Percentiles rank a stretch among this genome's conserved stretches.
These are phyloP conservation scores for Mystacides longicornis DNA, from an alignment of 2,888 invertebrate genomes.

Conservation along the genomic window DNA sequence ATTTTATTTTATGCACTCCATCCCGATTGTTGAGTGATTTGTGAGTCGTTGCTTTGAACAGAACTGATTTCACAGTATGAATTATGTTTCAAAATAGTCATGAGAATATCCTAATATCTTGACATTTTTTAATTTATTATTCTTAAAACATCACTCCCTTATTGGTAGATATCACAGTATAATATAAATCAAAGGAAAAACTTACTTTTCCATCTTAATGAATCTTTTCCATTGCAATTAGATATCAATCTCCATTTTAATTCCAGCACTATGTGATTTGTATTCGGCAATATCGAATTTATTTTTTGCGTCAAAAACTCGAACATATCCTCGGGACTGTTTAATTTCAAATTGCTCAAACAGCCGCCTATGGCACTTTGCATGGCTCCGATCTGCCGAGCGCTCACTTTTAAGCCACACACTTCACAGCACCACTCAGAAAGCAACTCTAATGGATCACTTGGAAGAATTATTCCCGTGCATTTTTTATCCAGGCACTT, in stretches of 20 bases:
- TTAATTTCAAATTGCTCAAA: conserved; percentile 44
- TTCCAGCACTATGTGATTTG: conserved; percentile 55
- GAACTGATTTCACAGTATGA: too few relatives aligned
- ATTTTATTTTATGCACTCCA: too few relatives aligned
- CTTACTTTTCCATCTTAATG: conserved; percentile 53
- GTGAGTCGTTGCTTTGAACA: too few relatives aligned
- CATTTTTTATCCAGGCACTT: conserved; percentile 48
- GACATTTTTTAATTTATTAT: too few relatives aligned
- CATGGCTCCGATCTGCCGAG: conserved; percentile 44
- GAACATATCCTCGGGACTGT: conserved; percentile 47
- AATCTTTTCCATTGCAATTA: conserved; percentile 50
- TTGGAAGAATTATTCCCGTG: conserved; percentile 49
- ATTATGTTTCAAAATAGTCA: too few relatives aligned
- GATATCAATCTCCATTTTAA: conserved; percentile 57
- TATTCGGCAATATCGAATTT: conserved; percentile 47
- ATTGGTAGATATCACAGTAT: too few relatives aligned
- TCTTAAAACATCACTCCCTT: too few relatives aligned
- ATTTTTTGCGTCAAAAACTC: conserved; percentile 50
- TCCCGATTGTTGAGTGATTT: too few relatives aligned
- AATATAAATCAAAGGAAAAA: too few relatives aligned
- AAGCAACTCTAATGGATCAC: conserved; percentile 46
- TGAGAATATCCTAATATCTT: too few relatives aligned
- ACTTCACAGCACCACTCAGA: conserved; percentile 53
- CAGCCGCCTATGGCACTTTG: conserved; percentile 50
- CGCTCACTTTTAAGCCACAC: conserved; percentile 44